These are phyloP conservation scores for Pyrgilauda ruficollis DNA, from an alignment of 2,113 vertebrate species.

Conservation along the genomic window DNA sequence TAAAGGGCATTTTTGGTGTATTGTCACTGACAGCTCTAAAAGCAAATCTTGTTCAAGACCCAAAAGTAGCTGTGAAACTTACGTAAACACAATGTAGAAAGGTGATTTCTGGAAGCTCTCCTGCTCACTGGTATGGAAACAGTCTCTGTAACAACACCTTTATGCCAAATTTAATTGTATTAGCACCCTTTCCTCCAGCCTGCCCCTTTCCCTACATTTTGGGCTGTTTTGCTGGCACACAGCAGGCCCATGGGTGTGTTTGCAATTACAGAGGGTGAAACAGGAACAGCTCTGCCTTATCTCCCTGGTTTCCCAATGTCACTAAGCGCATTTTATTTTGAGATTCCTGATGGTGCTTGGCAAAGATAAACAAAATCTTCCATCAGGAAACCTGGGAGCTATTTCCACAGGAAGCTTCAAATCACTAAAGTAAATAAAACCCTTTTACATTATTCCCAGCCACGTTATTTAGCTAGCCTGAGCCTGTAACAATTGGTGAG, in stretches of 20 bases:
- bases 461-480: constrained; percentile 52
- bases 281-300: constrained; percentile 94
- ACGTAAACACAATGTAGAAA: not conserved
- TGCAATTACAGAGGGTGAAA: constrained; percentile 80
- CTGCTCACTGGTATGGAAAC: not conserved
- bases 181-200: not conserved
- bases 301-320: constrained; percentile 82
- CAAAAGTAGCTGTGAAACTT: not conserved
- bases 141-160: not conserved
- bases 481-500: constrained; percentile 36
- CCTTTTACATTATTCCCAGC: constrained; percentile 71
- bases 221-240: constrained; percentile 69
- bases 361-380: constrained; percentile 99
- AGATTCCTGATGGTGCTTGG: constrained; percentile 96
- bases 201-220: constrained; percentile 60
- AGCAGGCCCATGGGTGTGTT: constrained; percentile 76
- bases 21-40: not conserved
- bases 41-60: not conserved
- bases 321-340: constrained; percentile 95
- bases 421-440: constrained; percentile 98
- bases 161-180: not conserved
- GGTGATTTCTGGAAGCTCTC: not conserved
- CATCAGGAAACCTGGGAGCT: constrained; percentile 98
- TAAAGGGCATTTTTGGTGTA: not conserved
- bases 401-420: constrained; percentile 99